Conservation (phyloP, 2,888 invertebrate genomes). For the Petrolisthes manimaculis region DNA sequence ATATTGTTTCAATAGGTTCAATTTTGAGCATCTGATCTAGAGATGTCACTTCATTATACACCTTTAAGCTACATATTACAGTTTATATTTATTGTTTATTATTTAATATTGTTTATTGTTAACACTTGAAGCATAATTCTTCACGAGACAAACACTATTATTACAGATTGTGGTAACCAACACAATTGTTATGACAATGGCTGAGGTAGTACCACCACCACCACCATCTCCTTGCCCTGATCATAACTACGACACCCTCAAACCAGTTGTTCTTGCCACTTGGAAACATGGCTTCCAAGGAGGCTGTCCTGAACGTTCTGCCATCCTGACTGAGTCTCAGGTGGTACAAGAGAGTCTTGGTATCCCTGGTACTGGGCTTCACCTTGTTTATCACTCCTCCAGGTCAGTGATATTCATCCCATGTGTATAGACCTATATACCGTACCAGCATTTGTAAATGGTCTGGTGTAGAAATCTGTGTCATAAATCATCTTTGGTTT, state of each 20-base stretch:
- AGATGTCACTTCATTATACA: too few species aligned
- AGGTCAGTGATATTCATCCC: slow-evolving; percentile 67
- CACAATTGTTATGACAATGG: slow-evolving; percentile 78
- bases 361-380: slow-evolving; percentile 92
- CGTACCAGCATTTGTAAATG: neutral
- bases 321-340: slow-evolving; percentile 87
- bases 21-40: neutral
- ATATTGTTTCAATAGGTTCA: neutral
- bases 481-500: too few species aligned
- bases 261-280: slow-evolving; percentile 91
- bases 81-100: too few species aligned
- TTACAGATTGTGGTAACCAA: slow-evolving; percentile 90
- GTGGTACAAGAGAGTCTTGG: slow-evolving; percentile 95
- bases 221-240: slow-evolving; percentile 76
- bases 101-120: too few species aligned
- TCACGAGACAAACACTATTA: too few species aligned
- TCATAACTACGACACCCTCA: slow-evolving; percentile 93
- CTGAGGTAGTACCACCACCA: slow-evolving; percentile 62
- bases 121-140: too few species aligned
- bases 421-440: neutral
- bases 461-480: too few species aligned
- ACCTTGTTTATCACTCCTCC: slow-evolving; percentile 94
- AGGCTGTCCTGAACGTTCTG: slow-evolving; percentile 90
- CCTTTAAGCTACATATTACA: too few species aligned
- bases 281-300: slow-evolving; percentile 97